Percentiles rank a stretch among this genome's conserved stretches.
phyloP scores from a whole-genome alignment of 2,113 vertebrate species.

The Dicerorhinus sumatrensis region DNA sequence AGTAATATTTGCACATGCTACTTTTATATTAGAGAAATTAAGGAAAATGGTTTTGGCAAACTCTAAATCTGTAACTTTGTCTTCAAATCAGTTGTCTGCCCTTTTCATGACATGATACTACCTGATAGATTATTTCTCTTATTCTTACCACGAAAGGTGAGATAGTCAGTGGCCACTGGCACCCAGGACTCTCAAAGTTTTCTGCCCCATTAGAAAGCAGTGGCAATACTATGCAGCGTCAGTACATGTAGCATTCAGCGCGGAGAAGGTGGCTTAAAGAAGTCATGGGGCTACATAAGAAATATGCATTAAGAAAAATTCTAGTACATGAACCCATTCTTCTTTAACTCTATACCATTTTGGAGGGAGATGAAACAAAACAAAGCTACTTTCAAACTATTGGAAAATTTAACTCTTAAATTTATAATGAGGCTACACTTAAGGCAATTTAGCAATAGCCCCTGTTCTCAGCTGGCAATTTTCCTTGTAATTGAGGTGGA shows the following conservation, averaged over 20 bases:
- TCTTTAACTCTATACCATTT: background rate
- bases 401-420: background rate
- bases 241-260: too few relatives aligned
- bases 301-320: background rate
- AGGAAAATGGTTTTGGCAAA: background rate
- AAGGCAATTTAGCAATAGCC: background rate
- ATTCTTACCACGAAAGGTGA: background rate
- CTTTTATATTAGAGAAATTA: background rate
- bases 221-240: accelerated
- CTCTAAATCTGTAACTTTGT: background rate
- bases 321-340: background rate
- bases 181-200: background rate
- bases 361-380: background rate
- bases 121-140: background rate
- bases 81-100: background rate
- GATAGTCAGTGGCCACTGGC: too few relatives aligned
- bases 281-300: background rate
- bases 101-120: background rate
- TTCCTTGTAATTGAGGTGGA: background rate
- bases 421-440: background rate
- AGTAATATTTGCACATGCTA: background rate
- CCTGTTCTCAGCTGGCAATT: background rate
- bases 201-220: background rate
- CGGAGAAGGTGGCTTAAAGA: background rate
- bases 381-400: background rate